Evolutionary conservation across 2,113 vertebrate species (phyloP).

Genomic region (Jacana jacana): DNA sequence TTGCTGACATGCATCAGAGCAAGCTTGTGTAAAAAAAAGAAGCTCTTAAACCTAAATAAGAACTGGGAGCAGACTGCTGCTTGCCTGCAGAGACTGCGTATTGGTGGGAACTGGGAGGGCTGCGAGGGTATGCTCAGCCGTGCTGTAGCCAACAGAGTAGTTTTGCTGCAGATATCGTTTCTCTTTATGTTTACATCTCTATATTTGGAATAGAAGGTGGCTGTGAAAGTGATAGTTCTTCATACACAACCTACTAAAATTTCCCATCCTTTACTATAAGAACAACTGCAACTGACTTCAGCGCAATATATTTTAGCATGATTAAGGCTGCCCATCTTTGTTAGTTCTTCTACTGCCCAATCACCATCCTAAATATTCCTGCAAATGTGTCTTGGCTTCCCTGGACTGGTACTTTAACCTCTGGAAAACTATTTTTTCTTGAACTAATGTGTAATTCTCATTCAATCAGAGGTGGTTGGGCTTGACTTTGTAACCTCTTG

Average conservation of each 20-base stretch:
- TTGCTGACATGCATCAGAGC: background rate
- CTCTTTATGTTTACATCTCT: background rate
- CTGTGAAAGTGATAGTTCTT: background rate
- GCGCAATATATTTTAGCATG: background rate
- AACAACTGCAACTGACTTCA: background rate
- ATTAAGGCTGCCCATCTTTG: background rate
- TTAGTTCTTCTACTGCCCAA: conserved; percentile 20
- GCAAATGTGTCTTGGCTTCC: conserved; percentile 31
- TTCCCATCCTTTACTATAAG: background rate
- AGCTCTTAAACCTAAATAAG: background rate
- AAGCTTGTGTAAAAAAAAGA: background rate
- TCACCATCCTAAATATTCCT: conserved; percentile 8
- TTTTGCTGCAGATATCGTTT: background rate
- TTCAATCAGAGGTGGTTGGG: conserved; percentile 17
- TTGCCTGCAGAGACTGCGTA: background rate
- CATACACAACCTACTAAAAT: background rate
- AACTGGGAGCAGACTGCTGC: background rate
- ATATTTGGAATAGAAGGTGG: background rate
- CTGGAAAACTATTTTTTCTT: conserved; percentile 45
- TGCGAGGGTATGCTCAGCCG: accelerated
- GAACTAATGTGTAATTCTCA: conserved; percentile 51
- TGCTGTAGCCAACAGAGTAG: too few species aligned
- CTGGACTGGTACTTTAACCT: conserved; percentile 35
- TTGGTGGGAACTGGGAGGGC: background rate
- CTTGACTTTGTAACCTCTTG: conserved; percentile 50